These are phyloP conservation scores for Petaurus breviceps DNA, from an alignment of 2,113 vertebrate species.

Conservation along the genomic window DNA sequence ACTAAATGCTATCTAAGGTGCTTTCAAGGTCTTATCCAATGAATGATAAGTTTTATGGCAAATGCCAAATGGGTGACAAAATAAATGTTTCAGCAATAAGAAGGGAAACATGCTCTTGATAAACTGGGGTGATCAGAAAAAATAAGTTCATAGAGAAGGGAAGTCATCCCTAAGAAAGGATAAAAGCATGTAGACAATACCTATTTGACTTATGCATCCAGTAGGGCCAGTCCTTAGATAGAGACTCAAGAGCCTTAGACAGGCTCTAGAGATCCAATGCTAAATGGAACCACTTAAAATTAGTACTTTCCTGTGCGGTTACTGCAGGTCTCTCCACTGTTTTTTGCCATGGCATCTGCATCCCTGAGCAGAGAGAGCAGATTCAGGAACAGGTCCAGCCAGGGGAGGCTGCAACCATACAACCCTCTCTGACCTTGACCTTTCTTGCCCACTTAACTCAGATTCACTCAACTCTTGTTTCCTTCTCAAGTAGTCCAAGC, in stretches of 20 bases:
- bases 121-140: too few species aligned
- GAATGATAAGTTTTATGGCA: not conserved
- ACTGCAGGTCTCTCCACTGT: too few species aligned
- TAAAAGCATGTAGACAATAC: not conserved
- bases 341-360: too few species aligned
- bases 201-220: not conserved
- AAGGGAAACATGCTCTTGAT: not conserved
- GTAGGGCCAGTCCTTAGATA: not conserved
- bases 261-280: too few species aligned
- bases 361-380: too few species aligned
- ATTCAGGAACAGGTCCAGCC: too few species aligned
- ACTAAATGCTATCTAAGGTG: not conserved
- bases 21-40: not conserved
- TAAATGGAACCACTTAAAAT: too few species aligned
- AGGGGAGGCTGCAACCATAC: too few species aligned
- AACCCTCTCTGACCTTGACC: not conserved
- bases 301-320: too few species aligned
- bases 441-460: not conserved
- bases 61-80: not conserved
- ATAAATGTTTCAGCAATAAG: not conserved
- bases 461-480: not conserved
- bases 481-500: not conserved
- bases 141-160: not conserved
- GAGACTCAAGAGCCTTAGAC: not conserved
- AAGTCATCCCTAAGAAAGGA: not conserved